Base-by-base conservation (phyloP, 2,113 vertebrate species). In the Bostrychus sinensis region DNA sequence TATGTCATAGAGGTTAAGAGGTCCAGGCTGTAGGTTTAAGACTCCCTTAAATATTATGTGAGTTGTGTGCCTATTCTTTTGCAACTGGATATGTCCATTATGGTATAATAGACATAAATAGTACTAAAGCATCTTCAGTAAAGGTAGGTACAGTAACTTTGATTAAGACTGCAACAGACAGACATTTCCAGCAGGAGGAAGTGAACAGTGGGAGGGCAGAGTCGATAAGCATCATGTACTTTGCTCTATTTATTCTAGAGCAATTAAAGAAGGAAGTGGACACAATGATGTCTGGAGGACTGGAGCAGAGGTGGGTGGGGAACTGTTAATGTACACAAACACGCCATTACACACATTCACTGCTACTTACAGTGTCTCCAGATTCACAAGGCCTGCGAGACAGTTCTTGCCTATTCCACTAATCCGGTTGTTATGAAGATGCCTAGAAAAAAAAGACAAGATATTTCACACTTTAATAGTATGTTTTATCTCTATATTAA, bases 401-500 rank as follows among this genome's bases (percentile, higher is more conserved):
- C 95, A 95, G 75, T 93, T 93, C 43, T 86, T 92, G 71, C 93
- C 94, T 50, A 98, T 92, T 43, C 90, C 92, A 76, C 94, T 94
- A 78, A 99, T 98, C 90, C 95, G 95, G 90, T 98, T 99, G 87
- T 99, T 99, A 86, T 99, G 96, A 78, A 98, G 95, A 89, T 99
- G 96, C 51, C 97, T 99, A 63, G n/a, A 82, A 79, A 73, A 82
- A 79, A 73, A 72, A 58, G 63, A 62, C 78, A 45, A 59, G 25
- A 23, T 36, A 17, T 54, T 66, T 57, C 5, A 54, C 22, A 38
- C 34, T 25, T 30, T 16, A n/a, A 2, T 14, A 32, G 28, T 25
- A 25, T 1, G 4, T 17, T 32, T 16, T 30, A 32, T n/a, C 4
- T n/a, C 30, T 7, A 12, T 14, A 12, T 13, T 2, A 20, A 32